Evolutionary conservation across 2,113 vertebrate species (phyloP), one percentile per base, ranked within the genome.

Genomic region (Eulacestoma nigropectus): DNA sequence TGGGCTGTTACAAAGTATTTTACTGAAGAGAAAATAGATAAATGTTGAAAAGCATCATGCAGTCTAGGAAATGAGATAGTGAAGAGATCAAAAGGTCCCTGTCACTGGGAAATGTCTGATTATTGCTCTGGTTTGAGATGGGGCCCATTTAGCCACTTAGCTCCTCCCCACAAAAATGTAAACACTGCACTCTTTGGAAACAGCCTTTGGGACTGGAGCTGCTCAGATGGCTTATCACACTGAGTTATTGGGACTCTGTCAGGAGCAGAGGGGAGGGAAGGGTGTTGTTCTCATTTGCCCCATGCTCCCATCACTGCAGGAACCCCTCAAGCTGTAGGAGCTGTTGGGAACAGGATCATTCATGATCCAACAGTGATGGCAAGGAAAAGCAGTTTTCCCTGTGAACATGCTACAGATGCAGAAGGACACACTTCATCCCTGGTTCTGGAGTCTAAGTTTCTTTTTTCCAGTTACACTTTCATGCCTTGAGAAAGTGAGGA

Each of bases 111-210:
- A 52, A 37, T 16, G 29, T 30, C 55, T 32, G 59, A 27, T 55
- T 82, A 41, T 35, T 84, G 68, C 63, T 50, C 35, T 46, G 53
- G n/a, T 85, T 81, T 32, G 85, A 90, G 85, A 78, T 72, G 89
- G 44, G 49, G 59, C 21, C 77, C 46, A 53, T 92, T 83, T 1
- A 87, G 87, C 59, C 87, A 91, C 93, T 95, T 74, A 41, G 2
- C 39, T 76, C 32, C 93, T 92, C 59, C 49, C 96, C 91, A 81
- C 95, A 92, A 44, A 89, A 84, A 95, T 69, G 76, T 87, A 89
- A 96, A 94, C 95, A 81, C 59, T 84, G 76, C 72, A 17, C 5
- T 75, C 68, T 56, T 15, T 77, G 67, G 72, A 86, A 23, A 63
- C 67, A 90, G 79, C 65, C 27, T 12, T 25, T 35, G 74, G 53